Conservation (phyloP, 2,113 vertebrate species). For the Paralichthys olivaceus region DNA sequence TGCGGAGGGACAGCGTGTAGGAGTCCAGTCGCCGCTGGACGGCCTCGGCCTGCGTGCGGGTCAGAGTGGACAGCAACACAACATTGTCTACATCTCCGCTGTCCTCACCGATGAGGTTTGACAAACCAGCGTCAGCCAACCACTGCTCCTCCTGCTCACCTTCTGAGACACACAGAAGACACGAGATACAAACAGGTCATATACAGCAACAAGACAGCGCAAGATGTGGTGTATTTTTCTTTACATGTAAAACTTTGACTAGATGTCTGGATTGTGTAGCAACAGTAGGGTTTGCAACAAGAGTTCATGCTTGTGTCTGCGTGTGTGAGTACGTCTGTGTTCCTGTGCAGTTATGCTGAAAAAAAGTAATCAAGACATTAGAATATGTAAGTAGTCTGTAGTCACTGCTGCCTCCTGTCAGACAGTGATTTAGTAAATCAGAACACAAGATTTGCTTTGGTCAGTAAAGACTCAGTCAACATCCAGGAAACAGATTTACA, state of each 20-base stretch:
- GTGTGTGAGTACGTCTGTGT: no score
- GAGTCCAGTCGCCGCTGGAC: constrained; percentile 87
- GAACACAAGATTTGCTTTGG: not conserved
- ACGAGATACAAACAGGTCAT: not conserved
- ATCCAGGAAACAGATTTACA: no score
- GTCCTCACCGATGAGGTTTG: constrained; percentile 83
- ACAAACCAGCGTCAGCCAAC: constrained; percentile 89
- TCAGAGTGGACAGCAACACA: constrained; percentile 89
- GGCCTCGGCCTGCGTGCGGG: constrained; percentile 87
- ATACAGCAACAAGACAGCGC: not conserved
- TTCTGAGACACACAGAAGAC: constrained; percentile 71
- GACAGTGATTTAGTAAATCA: not conserved
- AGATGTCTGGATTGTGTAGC: not conserved
- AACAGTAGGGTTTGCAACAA: no score
- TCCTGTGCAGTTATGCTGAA: no score
- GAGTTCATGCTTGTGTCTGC: no score
- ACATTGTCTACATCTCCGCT: constrained; percentile 80
- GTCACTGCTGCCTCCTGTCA: not conserved
- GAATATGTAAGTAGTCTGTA: not conserved
- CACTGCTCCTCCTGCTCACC: constrained; percentile 90
- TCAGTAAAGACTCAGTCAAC: not conserved
- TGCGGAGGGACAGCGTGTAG: constrained; percentile 84
- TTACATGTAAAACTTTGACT: not conserved
- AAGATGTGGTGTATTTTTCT: not conserved
- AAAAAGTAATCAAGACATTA: no score